phyloP scores from a whole-genome alignment of 2,888 invertebrate genomes.

The Polyommatus icarus region DNA sequence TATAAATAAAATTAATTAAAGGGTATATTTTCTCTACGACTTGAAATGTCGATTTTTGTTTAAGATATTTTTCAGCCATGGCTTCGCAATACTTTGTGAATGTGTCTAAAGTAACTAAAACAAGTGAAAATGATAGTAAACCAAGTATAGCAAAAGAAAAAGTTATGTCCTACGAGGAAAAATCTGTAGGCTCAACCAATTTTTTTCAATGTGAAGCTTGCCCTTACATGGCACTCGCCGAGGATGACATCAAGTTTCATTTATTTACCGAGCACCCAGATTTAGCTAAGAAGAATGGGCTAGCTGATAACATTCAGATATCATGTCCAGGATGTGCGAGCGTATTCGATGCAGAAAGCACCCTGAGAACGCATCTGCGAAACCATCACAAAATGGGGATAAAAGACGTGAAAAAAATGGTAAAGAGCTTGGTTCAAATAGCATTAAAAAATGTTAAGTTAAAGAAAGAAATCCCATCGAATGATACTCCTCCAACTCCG shows the following conservation, averaged over 20 bases:
- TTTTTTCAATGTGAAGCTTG: conserved; percentile 80
- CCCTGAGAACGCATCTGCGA: conserved; percentile 82
- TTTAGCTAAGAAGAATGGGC: conserved; percentile 74
- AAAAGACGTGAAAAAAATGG: conserved; percentile 80
- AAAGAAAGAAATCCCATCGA: conserved; percentile 60
- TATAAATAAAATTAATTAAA: neutral
- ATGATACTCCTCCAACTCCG: conserved; percentile 44
- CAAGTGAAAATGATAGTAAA: conserved; percentile 47
- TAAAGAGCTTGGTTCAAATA: conserved; percentile 77
- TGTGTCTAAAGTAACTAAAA: conserved; percentile 48
- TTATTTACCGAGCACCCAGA: conserved; percentile 73
- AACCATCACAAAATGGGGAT: conserved; percentile 85
- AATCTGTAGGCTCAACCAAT: conserved; percentile 71
- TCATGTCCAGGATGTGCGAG: conserved; percentile 85
- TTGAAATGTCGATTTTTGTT: conserved; percentile 11
- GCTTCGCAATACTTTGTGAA: conserved; percentile 56
- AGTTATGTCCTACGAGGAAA: conserved; percentile 74
- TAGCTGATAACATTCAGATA: conserved; percentile 77
- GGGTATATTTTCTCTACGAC: neutral
- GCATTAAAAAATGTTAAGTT: conserved; percentile 69
- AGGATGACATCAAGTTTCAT: conserved; percentile 77
- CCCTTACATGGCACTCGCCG: conserved; percentile 77
- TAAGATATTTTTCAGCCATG: conserved; percentile 41
- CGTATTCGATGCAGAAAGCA: conserved; percentile 82
- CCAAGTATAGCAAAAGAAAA: conserved; percentile 59